Conservation (phyloP, 2,888 invertebrate species). For the Scelioninae gen. 1 region DNA sequence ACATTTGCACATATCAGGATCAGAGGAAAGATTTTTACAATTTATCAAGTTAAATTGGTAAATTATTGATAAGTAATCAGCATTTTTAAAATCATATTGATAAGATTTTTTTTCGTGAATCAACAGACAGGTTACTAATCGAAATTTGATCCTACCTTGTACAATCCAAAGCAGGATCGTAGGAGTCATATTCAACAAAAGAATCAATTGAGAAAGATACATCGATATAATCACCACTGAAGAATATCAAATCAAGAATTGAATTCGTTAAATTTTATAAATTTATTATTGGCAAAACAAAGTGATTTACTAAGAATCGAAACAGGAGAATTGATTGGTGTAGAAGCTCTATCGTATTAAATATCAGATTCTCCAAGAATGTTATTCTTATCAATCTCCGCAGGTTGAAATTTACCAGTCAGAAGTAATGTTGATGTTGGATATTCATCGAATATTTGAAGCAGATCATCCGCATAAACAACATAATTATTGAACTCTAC, state of each 20-base stretch:
- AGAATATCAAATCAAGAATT: slow-evolving; percentile 14
- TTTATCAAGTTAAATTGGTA: background rate
- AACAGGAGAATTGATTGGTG: background rate
- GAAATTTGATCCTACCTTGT: too few relatives aligned
- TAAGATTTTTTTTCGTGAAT: background rate
- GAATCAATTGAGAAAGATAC: background rate
- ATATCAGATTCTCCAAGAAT: background rate
- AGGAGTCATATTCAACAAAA: slow-evolving; percentile 2
- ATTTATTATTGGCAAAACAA: background rate
- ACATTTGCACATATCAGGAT: background rate
- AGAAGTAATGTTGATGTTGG: background rate
- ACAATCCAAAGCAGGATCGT: background rate
- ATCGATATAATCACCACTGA: background rate
- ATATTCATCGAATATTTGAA: background rate
- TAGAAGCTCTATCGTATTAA: background rate
- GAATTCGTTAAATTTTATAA: background rate
- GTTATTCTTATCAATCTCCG: background rate
- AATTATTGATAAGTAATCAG: background rate
- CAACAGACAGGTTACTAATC: background rate
- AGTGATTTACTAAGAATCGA: background rate
- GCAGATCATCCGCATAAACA: background rate
- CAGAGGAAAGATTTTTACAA: background rate
- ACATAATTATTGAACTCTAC: too few relatives aligned
- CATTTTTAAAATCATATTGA: background rate
- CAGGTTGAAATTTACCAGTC: slow-evolving; percentile 9